Base-by-base conservation (phyloP, 2,888 invertebrate genomes). In the Achlya flavicornis region DNA sequence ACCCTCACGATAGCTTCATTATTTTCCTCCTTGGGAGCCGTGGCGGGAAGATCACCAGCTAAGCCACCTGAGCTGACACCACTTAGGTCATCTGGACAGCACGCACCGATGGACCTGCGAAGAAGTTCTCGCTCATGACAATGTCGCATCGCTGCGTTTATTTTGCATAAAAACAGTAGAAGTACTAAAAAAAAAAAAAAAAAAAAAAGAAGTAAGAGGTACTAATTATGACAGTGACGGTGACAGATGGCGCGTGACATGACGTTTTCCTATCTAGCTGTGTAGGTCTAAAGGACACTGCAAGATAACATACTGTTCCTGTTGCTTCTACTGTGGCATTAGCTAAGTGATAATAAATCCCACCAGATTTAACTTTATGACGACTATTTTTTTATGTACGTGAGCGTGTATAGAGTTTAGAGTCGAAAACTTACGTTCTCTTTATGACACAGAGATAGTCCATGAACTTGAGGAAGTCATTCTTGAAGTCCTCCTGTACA, bases 361-460 rank as follows among this genome's bases (percentile, higher is more conserved):
- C 41, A 41, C 11, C 10, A 0, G 3, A 12, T 10, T 41, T 10
- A 41, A 10, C 41, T 41, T 41, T 10, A 8, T 41, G 41, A 41
- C 11, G 41, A 7, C 8, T 4, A 33, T 3, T 4, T 33, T 33
- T 33, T n/a, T n/a, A n/a, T n/a, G n/a, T n/a, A n/a, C n/a, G n/a
- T n/a, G n/a, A n/a, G n/a, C n/a, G 26, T 26, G 26, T 26, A n/a
- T 26, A 26, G 10, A 8, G 12, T 1, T 1, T 46, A 46, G 16
- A 41, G 33, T 53, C 4, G 41, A 12, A 61, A 26, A 91, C 95
- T 92, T 85, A 96, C 95, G 94, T 87, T 77, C 95, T 93, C 71
- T 96, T 95, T 66, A 97, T 96, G 53, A 96, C 93, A 84, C 97
- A 97, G 62, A 96, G 87, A 79, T 96, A 96, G 70, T 96, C 95